Conservation (phyloP, 1,140 invertebrate genomes). For the Bicyclus anynana region DNA sequence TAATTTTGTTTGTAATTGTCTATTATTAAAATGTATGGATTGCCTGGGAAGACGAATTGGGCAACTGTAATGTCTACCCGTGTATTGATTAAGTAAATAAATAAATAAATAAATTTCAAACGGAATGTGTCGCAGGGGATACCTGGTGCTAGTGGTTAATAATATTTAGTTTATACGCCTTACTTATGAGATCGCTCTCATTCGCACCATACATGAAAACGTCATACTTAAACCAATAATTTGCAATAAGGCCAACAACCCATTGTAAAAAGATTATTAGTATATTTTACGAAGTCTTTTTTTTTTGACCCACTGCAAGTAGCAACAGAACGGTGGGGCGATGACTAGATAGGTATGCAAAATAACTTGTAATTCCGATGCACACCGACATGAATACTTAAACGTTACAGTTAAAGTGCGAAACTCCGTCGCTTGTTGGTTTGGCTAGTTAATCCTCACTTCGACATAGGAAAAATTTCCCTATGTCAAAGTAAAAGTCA, state of each 20-base stretch:
- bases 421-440: background rate
- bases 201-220: slow-evolving; percentile 23
- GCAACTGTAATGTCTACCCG: no score
- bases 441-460: background rate
- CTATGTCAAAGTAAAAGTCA: no score
- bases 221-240: slow-evolving; percentile 62
- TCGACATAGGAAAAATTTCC: no score
- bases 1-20: no score
- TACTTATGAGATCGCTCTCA: slow-evolving; percentile 25
- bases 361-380: slow-evolving; percentile 36
- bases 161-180: slow-evolving; percentile 9
- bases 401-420: background rate
- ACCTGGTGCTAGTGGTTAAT: no score
- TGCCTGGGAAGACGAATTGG: no score
- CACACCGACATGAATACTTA: slow-evolving; percentile 32
- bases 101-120: no score
- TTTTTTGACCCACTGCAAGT: slow-evolving; percentile 43
- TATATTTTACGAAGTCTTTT: slow-evolving; percentile 57
- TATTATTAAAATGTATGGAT: no score
- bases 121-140: no score
- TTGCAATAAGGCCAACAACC: slow-evolving; percentile 47
- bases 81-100: no score
- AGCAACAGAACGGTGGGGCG: slow-evolving; percentile 20
- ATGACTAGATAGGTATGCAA: slow-evolving; percentile 49
- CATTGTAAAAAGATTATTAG: slow-evolving; percentile 45